phyloP scores from a whole-genome alignment of 1,140 invertebrate genomes.

The Hycleus phaleratus region DNA sequence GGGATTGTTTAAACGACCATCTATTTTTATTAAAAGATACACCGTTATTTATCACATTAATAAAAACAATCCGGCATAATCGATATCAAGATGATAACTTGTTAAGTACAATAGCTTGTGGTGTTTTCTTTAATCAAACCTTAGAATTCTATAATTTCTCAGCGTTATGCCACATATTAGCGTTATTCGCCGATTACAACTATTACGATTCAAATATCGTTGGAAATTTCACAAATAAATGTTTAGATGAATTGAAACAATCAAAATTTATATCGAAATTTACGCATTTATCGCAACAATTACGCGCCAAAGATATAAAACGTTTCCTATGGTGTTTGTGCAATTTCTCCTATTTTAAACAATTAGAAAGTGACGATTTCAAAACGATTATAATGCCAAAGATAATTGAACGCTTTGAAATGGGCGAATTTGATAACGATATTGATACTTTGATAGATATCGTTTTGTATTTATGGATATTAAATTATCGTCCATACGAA shows the following conservation, averaged over 20 bases:
- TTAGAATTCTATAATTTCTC: slow-evolving; percentile 33
- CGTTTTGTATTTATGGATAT: slow-evolving; percentile 36
- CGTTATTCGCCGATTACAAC: slow-evolving; percentile 35
- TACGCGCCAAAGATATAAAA: slow-evolving; percentile 36
- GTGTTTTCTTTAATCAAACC: slow-evolving; percentile 39
- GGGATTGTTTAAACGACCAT: slow-evolving; percentile 31
- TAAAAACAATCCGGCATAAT: slow-evolving; percentile 38
- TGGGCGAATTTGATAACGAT: slow-evolving; percentile 26
- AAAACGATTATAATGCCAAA: slow-evolving; percentile 28
- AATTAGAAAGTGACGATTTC: slow-evolving; percentile 16
- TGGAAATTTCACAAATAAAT: slow-evolving; percentile 23
- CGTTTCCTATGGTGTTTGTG: slow-evolving; percentile 35
- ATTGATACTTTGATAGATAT: slow-evolving; percentile 25
- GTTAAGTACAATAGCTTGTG: slow-evolving; percentile 32
- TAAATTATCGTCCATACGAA: slow-evolving; percentile 29
- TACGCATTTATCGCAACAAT: slow-evolving; percentile 22
- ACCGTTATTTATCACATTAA: slow-evolving; percentile 33
- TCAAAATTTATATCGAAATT: slow-evolving; percentile 17
- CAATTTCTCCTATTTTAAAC: slow-evolving; percentile 25
- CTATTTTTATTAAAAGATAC: slow-evolving; percentile 34
- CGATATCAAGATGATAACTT: slow-evolving; percentile 35
- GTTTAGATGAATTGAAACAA: slow-evolving; percentile 20
- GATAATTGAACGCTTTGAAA: slow-evolving; percentile 24
- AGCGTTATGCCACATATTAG: slow-evolving; percentile 35
- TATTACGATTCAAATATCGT: slow-evolving; percentile 37